phyloP scores from a whole-genome alignment of 2,113 vertebrate species.

The Gnathonemus echidnorhynchus region DNA sequence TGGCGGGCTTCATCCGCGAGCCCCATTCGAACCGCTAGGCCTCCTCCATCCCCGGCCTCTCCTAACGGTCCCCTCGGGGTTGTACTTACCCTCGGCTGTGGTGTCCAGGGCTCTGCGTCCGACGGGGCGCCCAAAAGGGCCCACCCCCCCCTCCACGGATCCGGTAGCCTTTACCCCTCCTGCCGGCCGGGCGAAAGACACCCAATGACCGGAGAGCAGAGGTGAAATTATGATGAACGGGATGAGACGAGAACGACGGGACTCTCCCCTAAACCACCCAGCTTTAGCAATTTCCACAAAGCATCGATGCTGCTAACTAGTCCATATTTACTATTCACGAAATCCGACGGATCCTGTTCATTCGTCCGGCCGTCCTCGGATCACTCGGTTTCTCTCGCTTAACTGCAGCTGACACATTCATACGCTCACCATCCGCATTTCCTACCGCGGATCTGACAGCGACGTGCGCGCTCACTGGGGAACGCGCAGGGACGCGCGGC shows the following conservation, averaged over 20 bases:
- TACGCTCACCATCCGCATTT: slow-evolving; percentile 48
- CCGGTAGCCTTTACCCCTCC: slow-evolving; percentile 40
- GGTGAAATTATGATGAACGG: slow-evolving; percentile 12
- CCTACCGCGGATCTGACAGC: slow-evolving; percentile 58
- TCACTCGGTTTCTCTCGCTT: background rate
- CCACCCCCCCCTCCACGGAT: slow-evolving; percentile 58
- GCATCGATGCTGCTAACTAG: background rate
- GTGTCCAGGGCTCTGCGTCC: slow-evolving; percentile 58
- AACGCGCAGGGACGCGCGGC: background rate
- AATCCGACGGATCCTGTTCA: background rate
- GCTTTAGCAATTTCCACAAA: slow-evolving; percentile 27
- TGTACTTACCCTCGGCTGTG: slow-evolving; percentile 54
- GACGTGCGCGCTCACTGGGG: slow-evolving; percentile 49
- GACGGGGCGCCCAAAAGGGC: slow-evolving; percentile 57
- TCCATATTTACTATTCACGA: background rate
- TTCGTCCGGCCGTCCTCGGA: background rate
- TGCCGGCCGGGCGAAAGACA: slow-evolving; percentile 35
- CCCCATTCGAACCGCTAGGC: slow-evolving; percentile 29
- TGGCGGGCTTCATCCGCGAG: slow-evolving; percentile 27
- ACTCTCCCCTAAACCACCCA: slow-evolving; percentile 28
- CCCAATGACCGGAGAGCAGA: background rate
- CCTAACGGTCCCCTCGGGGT: slow-evolving; percentile 24
- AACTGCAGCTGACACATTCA: slow-evolving; percentile 29
- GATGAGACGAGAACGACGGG: slow-evolving; percentile 12
- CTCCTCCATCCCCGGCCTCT: slow-evolving; percentile 47